phyloP scores from a whole-genome alignment of 2,113 vertebrate species.

The Dendropsophus ebraccatus region DNA sequence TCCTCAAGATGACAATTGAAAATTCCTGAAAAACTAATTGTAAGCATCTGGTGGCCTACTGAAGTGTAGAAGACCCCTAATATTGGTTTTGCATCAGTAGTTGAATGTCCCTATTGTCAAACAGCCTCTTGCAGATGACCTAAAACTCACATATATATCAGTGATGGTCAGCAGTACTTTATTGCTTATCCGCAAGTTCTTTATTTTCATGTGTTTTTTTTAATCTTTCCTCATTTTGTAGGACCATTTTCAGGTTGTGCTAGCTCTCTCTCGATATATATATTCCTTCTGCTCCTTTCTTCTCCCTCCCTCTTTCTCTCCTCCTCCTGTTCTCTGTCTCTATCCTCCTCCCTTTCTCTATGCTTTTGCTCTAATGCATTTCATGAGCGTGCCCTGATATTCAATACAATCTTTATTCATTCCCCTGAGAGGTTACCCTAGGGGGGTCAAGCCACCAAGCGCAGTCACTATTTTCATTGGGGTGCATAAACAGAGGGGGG shows the following conservation, averaged over 20 bases:
- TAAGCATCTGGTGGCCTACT: not conserved
- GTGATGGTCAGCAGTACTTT: not conserved
- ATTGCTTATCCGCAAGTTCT: not conserved
- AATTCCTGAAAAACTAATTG: not conserved
- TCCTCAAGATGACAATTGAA: not conserved
- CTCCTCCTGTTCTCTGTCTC: conserved; percentile 36
- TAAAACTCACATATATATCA: not conserved
- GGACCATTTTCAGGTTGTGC: conserved; percentile 48
- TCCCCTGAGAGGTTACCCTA: conserved; percentile 51
- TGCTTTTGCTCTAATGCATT: conserved; percentile 45
- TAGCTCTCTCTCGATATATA: not conserved
- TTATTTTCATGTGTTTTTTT: not conserved
- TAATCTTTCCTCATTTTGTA: not conserved
- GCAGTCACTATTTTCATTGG: conserved; percentile 38
- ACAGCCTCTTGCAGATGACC: not conserved
- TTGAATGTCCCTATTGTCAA: not conserved
- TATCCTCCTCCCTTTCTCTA: conserved; percentile 35
- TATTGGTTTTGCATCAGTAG: not conserved
- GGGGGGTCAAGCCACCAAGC: conserved; percentile 44
- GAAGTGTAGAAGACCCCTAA: not conserved
- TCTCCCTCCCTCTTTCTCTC: conserved; percentile 58
- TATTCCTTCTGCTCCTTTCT: conserved; percentile 24
- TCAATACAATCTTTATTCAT: conserved; percentile 57
- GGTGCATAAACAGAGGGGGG: conserved; percentile 44
- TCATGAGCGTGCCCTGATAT: conserved; percentile 47